phyloP scores from a whole-genome alignment of 2,113 vertebrate genomes.

The Tinamus guttatus region DNA sequence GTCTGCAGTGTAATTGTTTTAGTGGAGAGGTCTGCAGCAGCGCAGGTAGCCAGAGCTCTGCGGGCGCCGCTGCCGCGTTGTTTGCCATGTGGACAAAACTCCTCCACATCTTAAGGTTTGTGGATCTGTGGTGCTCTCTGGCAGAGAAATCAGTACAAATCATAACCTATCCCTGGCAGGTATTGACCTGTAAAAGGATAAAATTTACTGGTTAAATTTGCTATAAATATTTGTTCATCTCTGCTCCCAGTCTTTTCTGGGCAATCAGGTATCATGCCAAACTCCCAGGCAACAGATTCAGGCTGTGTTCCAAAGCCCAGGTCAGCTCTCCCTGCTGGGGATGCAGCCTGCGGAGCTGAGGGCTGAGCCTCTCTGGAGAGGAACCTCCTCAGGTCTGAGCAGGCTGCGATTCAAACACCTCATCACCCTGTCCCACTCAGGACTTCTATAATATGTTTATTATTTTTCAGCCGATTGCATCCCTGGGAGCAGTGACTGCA shows the following conservation, averaged over 20 bases:
- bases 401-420: background rate
- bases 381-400: background rate
- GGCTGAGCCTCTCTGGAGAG: background rate
- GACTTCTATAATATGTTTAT: background rate
- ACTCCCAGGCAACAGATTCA: background rate
- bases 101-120: background rate
- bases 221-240: background rate
- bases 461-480: background rate
- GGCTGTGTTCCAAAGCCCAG: background rate
- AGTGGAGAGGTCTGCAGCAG: background rate
- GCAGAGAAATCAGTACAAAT: background rate
- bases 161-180: background rate
- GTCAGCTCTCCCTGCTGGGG: background rate
- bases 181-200: background rate
- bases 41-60: background rate
- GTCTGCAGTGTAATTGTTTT: background rate
- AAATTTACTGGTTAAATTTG: background rate
- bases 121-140: background rate
- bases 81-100: background rate
- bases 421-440: background rate
- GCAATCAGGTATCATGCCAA: background rate
- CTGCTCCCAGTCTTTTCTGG: background rate
- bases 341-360: background rate
- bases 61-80: background rate
- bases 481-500: background rate